Evolutionary conservation across 2,113 vertebrate genomes (phyloP).

Genomic region (Hemiprocne comata): DNA sequence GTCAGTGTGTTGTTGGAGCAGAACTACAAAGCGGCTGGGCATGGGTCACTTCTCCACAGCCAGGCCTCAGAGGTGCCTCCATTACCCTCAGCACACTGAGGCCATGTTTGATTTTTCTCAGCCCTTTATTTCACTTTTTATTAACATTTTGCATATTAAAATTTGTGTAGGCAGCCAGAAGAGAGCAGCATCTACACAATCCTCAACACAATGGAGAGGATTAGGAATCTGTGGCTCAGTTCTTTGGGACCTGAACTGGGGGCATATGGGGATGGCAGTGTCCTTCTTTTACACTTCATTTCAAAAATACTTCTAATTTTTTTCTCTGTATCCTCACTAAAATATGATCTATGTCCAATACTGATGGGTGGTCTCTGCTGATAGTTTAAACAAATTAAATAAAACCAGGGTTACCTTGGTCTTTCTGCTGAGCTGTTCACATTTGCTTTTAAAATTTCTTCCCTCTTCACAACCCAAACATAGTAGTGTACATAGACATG

Average conservation of each 20-base stretch:
- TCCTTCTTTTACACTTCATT: background rate
- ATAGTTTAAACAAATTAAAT: background rate
- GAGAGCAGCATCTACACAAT: constrained; percentile 76
- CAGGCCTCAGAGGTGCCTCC: background rate
- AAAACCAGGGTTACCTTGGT: background rate
- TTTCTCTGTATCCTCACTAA: background rate
- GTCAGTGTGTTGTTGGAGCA: background rate
- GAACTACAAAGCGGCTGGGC: background rate
- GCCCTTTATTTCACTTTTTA: constrained; percentile 46
- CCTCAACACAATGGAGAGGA: constrained; percentile 33
- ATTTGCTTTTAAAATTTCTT: background rate
- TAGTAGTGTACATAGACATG: background rate
- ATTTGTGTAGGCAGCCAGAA: constrained; percentile 73
- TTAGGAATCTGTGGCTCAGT: constrained; percentile 33
- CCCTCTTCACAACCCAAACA: background rate
- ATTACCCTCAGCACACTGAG: background rate
- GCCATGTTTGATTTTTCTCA: constrained; percentile 20
- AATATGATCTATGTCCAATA: background rate
- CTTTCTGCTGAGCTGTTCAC: background rate
- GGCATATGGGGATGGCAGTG: background rate
- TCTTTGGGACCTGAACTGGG: constrained; percentile 20
- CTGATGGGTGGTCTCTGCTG: background rate
- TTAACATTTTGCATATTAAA: constrained; percentile 70
- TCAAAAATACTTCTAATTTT: background rate
- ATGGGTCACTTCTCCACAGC: background rate